phyloP scores from a whole-genome alignment of 2,888 invertebrate species.

The Lypha dubia region DNA sequence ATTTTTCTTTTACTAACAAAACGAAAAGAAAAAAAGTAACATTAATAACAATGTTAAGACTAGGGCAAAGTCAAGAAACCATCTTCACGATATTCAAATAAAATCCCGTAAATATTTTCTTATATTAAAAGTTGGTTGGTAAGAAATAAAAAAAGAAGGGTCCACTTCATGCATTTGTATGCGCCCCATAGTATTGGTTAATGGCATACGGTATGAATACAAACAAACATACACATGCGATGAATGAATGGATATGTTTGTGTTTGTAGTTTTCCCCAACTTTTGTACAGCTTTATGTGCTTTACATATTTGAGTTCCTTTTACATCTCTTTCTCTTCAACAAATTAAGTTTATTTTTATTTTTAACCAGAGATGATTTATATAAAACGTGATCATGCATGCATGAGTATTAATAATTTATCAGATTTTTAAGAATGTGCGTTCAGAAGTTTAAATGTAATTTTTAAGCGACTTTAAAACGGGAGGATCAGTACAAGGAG shows the following conservation, averaged over 20 bases:
- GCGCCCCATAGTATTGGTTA: constrained; percentile 55
- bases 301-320: constrained; percentile 36
- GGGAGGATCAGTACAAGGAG: no score
- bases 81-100: constrained; percentile 14
- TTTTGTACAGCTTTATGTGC: constrained; percentile 17
- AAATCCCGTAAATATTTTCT: constrained; percentile 49
- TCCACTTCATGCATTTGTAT: constrained; percentile 66
- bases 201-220: constrained; percentile 22
- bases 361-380: neutral
- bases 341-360: neutral
- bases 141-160: constrained; percentile 62
- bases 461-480: no score
- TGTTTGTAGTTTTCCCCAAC: constrained; percentile 17
- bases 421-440: no score
- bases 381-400: no score
- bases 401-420: no score
- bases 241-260: neutral
- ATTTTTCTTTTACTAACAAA: constrained; percentile 7
- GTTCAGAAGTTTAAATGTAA: no score
- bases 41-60: constrained; percentile 16
- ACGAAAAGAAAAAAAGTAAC: neutral
- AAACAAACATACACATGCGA: no score
- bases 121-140: constrained; percentile 41
- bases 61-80: constrained; percentile 1
- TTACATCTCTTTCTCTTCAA: neutral